Evolutionary conservation across 2,797 vertebrate genomes (phyloP), one percentile per base, ranked within the genome.

Genomic region (Parauchenoglanis punctatus): DNA sequence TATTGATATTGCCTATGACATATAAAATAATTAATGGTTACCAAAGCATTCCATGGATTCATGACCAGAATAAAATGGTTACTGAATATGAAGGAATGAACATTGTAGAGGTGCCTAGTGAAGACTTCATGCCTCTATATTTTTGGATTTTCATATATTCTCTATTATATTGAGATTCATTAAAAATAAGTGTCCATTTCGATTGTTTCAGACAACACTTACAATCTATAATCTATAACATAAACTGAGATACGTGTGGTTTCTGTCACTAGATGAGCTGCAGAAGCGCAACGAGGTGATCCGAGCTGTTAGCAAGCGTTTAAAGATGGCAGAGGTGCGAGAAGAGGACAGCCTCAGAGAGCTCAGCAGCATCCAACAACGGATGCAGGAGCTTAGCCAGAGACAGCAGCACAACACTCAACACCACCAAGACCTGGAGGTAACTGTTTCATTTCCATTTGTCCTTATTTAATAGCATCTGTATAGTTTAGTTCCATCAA

Each of bases 241-340:
- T 75, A 75, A n/a, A 25, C 72, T 85, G 61, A 18, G 23, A 25
- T 86, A 20, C 18, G 4, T 78, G 73, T 23, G 61, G 3, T 17
- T 87, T 35, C 18, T 61, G 5, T 83, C 10, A 56, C 3, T 92
- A 99, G 98, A 93, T 87, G 97, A 97, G 93, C 90, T 98, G 85
- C 95, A 95, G 23, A 96, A 96, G 92, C 96, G 95, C 88, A 96
- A 96, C 25, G 96, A 96, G 77, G 88, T 97, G 82, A 97, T 98
- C 92, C 92, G 93, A 88, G 95, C 95, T 31, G 90, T 98, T 89
- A 96, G 92, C 1, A 95, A 94, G 87, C 96, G 92, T 17, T 91
- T 96, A 12, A 95, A 95, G 87, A 67, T 91, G 1, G 90, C 96
- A 17, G 96, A 97, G 88, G 92, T 91, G 11, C 95, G 95, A 88